Conservation (phyloP, 2,113 vertebrate genomes). For the Anarhynchus alexandrinus region DNA sequence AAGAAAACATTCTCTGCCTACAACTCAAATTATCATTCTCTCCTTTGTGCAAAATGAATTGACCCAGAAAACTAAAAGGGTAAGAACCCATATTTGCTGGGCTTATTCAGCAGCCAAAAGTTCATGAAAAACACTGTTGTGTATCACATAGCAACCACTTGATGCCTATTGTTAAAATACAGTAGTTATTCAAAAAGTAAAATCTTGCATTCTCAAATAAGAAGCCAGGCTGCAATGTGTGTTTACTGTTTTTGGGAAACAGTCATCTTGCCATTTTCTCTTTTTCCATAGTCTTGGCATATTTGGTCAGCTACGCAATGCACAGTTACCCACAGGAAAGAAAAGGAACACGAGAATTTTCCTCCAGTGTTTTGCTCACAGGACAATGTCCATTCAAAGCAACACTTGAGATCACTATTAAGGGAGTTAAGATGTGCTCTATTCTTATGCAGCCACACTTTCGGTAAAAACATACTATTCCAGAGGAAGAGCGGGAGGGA, state of each 20-base stretch:
- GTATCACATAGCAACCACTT: conserved; percentile 45
- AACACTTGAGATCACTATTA: background rate
- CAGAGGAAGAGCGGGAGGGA: background rate
- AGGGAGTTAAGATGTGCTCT: background rate
- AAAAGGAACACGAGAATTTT: background rate
- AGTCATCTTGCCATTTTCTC: conserved; percentile 9
- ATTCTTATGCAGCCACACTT: background rate
- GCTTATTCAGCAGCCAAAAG: conserved; percentile 60
- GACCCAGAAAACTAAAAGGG: conserved; percentile 64
- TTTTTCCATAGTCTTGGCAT: background rate
- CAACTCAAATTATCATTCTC: conserved; percentile 59
- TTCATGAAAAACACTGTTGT: conserved; percentile 64
- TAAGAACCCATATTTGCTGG: conserved; percentile 60
- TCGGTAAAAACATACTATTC: background rate
- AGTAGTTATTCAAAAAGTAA: conserved; percentile 37
- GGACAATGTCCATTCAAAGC: conserved; percentile 11
- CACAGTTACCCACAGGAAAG: conserved; percentile 16
- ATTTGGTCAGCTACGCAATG: conserved; percentile 1
- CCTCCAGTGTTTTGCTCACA: background rate
- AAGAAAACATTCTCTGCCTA: conserved; percentile 44
- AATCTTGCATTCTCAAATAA: conserved; percentile 23
- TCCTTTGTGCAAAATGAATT: conserved; percentile 60
- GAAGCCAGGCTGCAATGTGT: conserved; percentile 24
- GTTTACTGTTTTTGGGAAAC: conserved; percentile 12
- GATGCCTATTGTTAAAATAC: conserved; percentile 55